Evolutionary conservation across 2,797 vertebrate species (phyloP).

Genomic region (Phylloscopus collybita): DNA sequence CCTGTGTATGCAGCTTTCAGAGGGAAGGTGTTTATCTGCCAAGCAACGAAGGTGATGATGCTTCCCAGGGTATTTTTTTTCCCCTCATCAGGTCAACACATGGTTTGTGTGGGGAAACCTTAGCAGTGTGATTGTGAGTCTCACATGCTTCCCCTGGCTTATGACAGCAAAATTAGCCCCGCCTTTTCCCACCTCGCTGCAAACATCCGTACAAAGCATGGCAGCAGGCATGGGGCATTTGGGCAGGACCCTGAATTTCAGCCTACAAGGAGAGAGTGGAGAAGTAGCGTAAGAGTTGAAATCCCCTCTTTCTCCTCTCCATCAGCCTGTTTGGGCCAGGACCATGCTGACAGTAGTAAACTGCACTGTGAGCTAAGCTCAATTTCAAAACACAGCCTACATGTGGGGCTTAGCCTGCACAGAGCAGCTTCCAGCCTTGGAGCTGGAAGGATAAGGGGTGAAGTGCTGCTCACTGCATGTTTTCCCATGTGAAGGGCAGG

Average conservation of each 20-base stretch:
- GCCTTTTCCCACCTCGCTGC: neutral
- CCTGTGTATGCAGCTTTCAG: neutral
- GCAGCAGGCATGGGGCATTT: neutral
- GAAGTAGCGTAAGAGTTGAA: neutral
- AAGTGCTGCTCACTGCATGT: neutral
- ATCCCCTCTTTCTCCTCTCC: neutral
- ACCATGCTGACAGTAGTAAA: neutral
- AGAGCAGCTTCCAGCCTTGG: neutral
- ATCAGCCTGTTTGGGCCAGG: neutral
- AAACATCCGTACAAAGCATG: neutral
- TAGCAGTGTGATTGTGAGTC: neutral
- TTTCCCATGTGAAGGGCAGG: neutral
- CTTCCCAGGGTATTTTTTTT: neutral
- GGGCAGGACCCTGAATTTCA: neutral
- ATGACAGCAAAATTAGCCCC: neutral
- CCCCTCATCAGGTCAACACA: neutral
- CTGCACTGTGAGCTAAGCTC: neutral
- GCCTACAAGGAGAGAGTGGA: neutral
- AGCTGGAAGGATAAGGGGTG: neutral
- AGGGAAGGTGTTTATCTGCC: neutral
- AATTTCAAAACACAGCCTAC: neutral
- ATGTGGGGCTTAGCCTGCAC: neutral
- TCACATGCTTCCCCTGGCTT: neutral
- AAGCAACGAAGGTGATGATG: neutral
- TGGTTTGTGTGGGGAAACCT: neutral